A percentile compares a stretch with the other conserved stretches of the same genome.
These are phyloP conservation scores for Pollimyrus isidori DNA, from an alignment of 2,113 vertebrate genomes.

Conservation along the genomic window DNA sequence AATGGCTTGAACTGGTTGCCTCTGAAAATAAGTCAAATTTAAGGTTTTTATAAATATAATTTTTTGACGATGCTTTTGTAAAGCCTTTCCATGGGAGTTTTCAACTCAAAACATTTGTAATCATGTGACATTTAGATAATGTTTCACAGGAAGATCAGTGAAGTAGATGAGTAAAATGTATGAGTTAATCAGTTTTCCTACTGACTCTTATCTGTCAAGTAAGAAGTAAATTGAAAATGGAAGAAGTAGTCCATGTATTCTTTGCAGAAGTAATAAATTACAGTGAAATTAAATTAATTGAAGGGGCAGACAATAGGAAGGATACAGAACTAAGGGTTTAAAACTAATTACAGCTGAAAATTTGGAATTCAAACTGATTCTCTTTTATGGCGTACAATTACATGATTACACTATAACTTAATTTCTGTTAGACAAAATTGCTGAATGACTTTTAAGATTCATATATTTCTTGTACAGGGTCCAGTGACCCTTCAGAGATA, in stretches of 20 bases:
- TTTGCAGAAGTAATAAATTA: not conserved
- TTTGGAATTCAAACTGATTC: not conserved
- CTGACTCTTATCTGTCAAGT: not conserved
- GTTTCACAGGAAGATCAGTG: not conserved
- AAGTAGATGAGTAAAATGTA: not conserved
- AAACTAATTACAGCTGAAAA: conserved; percentile 3
- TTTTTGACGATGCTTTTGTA: not conserved
- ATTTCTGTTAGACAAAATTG: not conserved
- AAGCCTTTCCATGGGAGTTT: not conserved
- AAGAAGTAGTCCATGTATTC: not conserved
- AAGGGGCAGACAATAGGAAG: not conserved
- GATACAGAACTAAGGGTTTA: not conserved
- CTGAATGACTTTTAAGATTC: not conserved
- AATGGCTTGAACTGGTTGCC: not conserved
- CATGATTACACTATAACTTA: not conserved
- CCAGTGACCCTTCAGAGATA: not conserved
- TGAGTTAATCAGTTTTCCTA: not conserved
- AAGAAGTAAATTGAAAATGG: conserved; percentile 2
- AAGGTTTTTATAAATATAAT: not conserved
- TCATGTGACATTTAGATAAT: not conserved
- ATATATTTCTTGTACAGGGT: not conserved
- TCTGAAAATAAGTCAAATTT: not conserved
- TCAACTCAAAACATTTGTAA: not conserved
- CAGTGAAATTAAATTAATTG: not conserved
- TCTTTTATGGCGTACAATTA: not conserved